Conservation (phyloP, 2,113 vertebrate genomes). For the Crotalus horridus region DNA sequence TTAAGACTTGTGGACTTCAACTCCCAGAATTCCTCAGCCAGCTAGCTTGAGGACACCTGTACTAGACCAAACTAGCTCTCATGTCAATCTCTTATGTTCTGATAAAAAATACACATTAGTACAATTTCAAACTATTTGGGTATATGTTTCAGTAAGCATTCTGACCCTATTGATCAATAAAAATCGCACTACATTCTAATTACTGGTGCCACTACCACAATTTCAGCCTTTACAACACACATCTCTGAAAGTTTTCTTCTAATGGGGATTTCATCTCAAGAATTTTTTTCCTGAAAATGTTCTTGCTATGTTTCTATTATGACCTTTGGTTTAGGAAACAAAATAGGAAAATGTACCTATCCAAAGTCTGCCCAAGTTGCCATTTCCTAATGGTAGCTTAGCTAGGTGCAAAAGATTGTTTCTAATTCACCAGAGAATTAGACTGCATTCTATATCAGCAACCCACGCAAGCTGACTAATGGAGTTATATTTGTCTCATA, state of each 20-base stretch:
- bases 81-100: background rate
- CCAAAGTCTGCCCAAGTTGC: background rate
- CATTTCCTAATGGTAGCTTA: constrained; percentile 55
- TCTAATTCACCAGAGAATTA: constrained; percentile 55
- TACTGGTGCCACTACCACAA: constrained; percentile 22
- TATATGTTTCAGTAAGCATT: background rate
- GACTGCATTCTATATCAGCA: constrained; percentile 62
- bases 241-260: constrained; percentile 45
- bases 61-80: background rate
- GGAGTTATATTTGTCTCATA: constrained; percentile 63
- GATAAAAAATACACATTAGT: background rate
- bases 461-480: constrained; percentile 68
- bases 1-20: no score
- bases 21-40: no score
- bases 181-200: constrained; percentile 3
- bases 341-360: constrained; percentile 14
- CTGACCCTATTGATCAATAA: background rate
- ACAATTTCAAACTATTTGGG: background rate
- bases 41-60: no score
- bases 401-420: constrained; percentile 62
- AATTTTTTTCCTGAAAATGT: constrained; percentile 50
- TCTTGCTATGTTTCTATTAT: constrained; percentile 51
- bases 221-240: constrained; percentile 32
- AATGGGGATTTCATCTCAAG: constrained; percentile 40
- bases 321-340: constrained; percentile 52